Base-by-base conservation (phyloP, 2,113 vertebrate genomes). In the Oreocharis arfaki region DNA sequence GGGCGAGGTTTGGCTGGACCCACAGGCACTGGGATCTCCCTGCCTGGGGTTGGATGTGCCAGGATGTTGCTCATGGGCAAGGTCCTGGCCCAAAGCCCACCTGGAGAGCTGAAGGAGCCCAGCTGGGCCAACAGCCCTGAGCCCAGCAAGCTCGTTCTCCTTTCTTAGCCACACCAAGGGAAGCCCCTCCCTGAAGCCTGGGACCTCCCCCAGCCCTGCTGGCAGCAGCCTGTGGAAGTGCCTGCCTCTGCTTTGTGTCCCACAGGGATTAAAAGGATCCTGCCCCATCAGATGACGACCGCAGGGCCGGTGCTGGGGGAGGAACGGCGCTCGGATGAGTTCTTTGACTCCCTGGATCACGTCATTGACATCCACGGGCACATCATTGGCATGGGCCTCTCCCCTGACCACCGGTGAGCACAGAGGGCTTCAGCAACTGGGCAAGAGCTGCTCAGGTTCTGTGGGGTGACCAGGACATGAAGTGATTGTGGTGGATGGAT, bases 371-470 rank as follows among this genome's bases (percentile, higher is more conserved):
- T 99, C 94, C 99, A 99, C 0, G 99, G 99, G 11, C 99, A 99
- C 96, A 99, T 99, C 94, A 99, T 99, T 0, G 99, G 99, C 83
- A 99, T 99, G 99, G 99, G 99, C 39, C 98, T 99, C 79, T 99
- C 99, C 55, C 99, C 99, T 6, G 99, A 99, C 97, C 98, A 99
- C 97, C 99, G 99, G 99, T 99, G 71, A 93, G 95, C 1, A 1
- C 3, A 32, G 26, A 0, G 7, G 69, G 32, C 46, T 9, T 17
- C 16, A 9, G 49, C 1, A 15, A 0, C 33, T 21, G 69, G 60
- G 75, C 3, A 10, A 0, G 30, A n/a, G 60, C 35, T 37, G 81
- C 61, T 26, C 5, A 11, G 64, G 17, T 27, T 59, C 21, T 27
- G 12, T 27, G 35, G 26, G 52, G 30, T 22, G 39, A 60, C 19